Base-by-base conservation (phyloP, 2,113 vertebrate genomes). In the Seriola aureovittata region DNA sequence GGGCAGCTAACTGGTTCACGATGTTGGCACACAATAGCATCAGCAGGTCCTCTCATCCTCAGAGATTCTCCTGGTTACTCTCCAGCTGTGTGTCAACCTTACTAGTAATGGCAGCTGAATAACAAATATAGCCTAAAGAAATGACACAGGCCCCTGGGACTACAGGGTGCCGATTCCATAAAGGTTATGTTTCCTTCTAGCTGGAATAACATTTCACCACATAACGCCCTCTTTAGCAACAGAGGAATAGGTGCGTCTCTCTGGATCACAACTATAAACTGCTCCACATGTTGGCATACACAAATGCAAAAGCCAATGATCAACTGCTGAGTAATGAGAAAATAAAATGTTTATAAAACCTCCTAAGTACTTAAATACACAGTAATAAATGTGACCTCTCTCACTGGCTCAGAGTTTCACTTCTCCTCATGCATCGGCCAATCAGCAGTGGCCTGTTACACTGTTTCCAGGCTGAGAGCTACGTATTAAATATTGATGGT, bases 401-500 rank as follows among this genome's bases (percentile, higher is more conserved):
- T 73, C 80, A 92, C 80, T 92, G 90, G 88, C 60, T 89, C 25
- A 23, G 78, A 87, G 57, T 89, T 85, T 87, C 29, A 63, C 62
- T 77, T 85, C 63, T 36, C 60, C 8, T 57, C 11, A 34, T 19
- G 11, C 6, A 8, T 4, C 21, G 34, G 86, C 89, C 93, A 94
- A 93, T 92, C 88, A 88, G 88, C 81, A 75, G 67, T 7, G 13
- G 71, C 10, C 78, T 84, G 75, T 84, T 46, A 3, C 70, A 80
- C 87, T 92, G 93, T 94, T 84, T 90, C 93, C 80, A 93, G 75
- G 93, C 89, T 77, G 84, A 81, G 78, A 70, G 50, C 32, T 64
- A 42, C 81, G 89, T 94, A 90, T 94, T 66, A 91, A 94, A 94
- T 91, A 94, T 93, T 92, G 57, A 95, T 90, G 71, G 17, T 69